Conservation (phyloP, 2,888 invertebrate genomes). For the Oscheius myriophilus region DNA sequence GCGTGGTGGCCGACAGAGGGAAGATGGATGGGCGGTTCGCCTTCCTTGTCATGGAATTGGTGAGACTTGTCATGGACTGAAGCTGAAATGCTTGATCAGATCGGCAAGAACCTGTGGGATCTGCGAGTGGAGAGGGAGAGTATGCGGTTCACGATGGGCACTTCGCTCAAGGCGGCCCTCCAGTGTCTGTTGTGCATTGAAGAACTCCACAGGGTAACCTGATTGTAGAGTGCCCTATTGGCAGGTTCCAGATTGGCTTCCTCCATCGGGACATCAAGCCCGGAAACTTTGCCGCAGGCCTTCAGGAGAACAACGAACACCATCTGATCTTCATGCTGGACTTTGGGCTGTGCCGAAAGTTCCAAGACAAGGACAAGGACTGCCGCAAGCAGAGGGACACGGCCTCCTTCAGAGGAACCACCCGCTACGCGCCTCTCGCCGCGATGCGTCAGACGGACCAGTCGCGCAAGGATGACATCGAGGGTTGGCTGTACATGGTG, state of each 20-base stretch:
- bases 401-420: conserved; percentile 64
- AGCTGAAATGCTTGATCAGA: conserved; percentile 29
- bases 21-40: conserved; percentile 53
- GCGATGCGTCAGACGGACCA: conserved; percentile 55
- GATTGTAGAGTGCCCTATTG: too few relatives aligned
- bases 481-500: conserved; percentile 65
- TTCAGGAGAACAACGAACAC: conserved; percentile 45
- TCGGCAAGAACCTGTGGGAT: conserved; percentile 63
- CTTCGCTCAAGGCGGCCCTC: conserved; percentile 47
- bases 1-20: conserved; percentile 55
- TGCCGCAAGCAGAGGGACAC: conserved; percentile 49
- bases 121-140: conserved; percentile 47
- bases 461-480: conserved; percentile 63
- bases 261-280: conserved; percentile 62
- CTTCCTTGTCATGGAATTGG: conserved; percentile 61
- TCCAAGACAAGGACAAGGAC: conserved; percentile 19
- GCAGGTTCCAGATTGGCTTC: conserved; percentile 58
- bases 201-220: conserved; percentile 46
- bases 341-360: conserved; percentile 62
- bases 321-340: conserved; percentile 62
- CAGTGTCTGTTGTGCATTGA: conserved; percentile 53
- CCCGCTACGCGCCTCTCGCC: conserved; percentile 59
- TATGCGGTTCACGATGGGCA: conserved; percentile 41
- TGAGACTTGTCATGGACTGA: conserved; percentile 13
- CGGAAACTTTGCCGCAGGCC: conserved; percentile 59